phyloP scores from a whole-genome alignment of 2,113 vertebrate species.

The Peucedramus taeniatus region DNA sequence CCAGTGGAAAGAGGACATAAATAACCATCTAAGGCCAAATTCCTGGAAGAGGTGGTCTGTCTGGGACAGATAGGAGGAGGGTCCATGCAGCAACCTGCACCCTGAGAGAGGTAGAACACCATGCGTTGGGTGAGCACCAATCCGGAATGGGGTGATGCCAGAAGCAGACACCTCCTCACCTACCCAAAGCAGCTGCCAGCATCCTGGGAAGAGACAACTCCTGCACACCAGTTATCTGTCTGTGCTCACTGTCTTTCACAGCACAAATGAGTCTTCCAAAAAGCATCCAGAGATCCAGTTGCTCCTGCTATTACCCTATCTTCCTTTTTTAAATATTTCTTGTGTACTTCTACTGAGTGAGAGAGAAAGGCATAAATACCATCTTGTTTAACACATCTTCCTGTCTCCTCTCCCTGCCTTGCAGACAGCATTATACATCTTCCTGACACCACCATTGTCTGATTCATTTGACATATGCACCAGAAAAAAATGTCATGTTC shows the following conservation, averaged over 20 bases:
- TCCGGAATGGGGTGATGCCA: rapidly evolving
- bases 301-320: not conserved
- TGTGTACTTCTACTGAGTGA: not conserved
- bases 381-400: not conserved
- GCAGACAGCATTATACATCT: slow-evolving; percentile 49
- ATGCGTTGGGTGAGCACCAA: not conserved
- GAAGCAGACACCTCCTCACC: not conserved
- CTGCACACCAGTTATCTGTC: not conserved
- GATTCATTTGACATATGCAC: slow-evolving; percentile 32
- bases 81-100: not conserved
- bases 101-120: not conserved
- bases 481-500: slow-evolving; percentile 27
- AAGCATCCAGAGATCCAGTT: not conserved
- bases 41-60: not conserved
- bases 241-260: not conserved
- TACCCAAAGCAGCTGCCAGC: not conserved
- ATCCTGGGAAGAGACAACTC: not conserved
- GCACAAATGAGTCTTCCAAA: rapidly evolving
- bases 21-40: not conserved
- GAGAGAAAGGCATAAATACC: not conserved
- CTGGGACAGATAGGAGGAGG: not conserved
- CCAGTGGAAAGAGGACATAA: not conserved
- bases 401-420: slow-evolving; percentile 14
- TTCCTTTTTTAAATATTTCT: not conserved
- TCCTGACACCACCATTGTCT: slow-evolving; percentile 24